Base-by-base conservation (phyloP, 2,797 vertebrate species). In the Eulemur rubriventer region DNA sequence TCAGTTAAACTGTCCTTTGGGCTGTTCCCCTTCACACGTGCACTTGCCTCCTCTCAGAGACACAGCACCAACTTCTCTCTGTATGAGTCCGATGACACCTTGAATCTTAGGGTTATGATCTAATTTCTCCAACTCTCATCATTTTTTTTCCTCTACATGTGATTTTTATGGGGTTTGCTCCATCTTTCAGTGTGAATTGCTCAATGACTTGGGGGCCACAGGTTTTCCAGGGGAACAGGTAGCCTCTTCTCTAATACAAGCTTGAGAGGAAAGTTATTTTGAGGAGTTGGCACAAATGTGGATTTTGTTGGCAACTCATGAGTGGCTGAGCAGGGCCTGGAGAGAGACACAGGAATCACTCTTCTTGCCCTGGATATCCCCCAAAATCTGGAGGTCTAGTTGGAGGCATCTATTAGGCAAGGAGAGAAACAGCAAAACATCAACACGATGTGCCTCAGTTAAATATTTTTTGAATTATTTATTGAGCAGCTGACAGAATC, bases 1-100 rank as follows among this genome's bases (percentile, higher is more conserved):
- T 97, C 97, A 59, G 97, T 98, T 98, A 96, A 98, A 97, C 97
- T 90, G 96, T 8, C 86, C 14, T 41, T 33, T 10, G 20, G 59
- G 59, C 61, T 57, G 30, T 14, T 89, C 33, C 69, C 59, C 79
- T 87, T 16, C 1, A 18, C 38, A 76, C 22, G 7, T 38, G 41
- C 59, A 26, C 28, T n/a, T 11, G 16, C 17, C 7, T 38, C 13
- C 14, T 24, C n/a, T 41, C 70, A 81, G 85, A 94, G 94, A 67
- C 46, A 16, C 30, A 41, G 48, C 46, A n/a, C 20, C 24, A 33
- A 46, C 17, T 43, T 72, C 73, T 80, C 63, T 80, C 48, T 92
- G 43, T 65, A 28, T 0, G 6, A 22, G 28, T 70, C 83, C 52
- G 78, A n/a, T 12, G 20, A 24, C 10, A 50, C 28, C 35, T 91